Evolutionary conservation across 1,140 invertebrate species (phyloP), one percentile per base, ranked within the genome.

Genomic region (Chironomus striatipennis): DNA sequence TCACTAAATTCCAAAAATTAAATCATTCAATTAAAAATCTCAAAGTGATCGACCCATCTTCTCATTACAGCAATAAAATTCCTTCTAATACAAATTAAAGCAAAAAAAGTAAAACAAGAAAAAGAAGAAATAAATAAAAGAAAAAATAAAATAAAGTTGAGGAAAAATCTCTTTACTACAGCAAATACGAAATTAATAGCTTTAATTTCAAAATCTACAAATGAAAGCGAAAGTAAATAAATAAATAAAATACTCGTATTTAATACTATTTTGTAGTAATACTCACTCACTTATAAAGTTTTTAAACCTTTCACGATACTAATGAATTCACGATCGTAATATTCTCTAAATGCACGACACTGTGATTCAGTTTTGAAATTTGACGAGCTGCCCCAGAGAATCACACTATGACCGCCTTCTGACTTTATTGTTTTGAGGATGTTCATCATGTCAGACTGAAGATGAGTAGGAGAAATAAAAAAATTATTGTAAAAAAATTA

Each of bases 371-470:
- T 70, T 70, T 70, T 70, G 18, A 70, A 70, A 18, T 70, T 15
- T 70, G 65, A 70, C 10, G 65, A 70, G 65, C 65, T 70, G 65
- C 65, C 65, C 65, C 65, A 70, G 2, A 70, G 17, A 6, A 70
- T 70, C 4, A 70, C 18, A 20, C 17, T 5, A 70, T 70, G 8
- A 6, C 65, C 65, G 18, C 65, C 65, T 70, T 70, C 65, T 20
- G 17, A 20, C 18, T 70, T 70, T 21, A 70, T 21, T 70, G 65
- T 70, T 10, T 70, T 70, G 8, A 70, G 20, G 5, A 70, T 70
- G 18, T 70, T 70, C 17, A 70, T 70, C 65, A 70, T 70, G 18
- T 70, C 65, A 57, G 47, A 12, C 47, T 57, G n/a, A 34, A 34
- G 24, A 34, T 34, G 24, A 34, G 24, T 34, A 34, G 24, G 24